These are phyloP conservation scores for Phrynosoma platyrhinos DNA, from an alignment of 2,113 vertebrate genomes.

Conservation along the genomic window DNA sequence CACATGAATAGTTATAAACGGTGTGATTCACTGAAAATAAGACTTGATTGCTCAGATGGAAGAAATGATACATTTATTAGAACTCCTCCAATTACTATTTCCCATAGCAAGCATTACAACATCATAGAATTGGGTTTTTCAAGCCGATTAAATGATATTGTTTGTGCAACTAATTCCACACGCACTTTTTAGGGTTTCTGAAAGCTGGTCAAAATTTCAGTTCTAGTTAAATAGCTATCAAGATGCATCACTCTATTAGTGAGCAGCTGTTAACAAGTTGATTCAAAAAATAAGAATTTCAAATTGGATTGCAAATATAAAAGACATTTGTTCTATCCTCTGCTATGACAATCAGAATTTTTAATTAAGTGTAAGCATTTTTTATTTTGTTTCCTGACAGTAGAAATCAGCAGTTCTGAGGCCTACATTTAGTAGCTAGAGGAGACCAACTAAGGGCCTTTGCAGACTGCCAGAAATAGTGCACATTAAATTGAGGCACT, in stretches of 20 bases:
- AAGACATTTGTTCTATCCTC: neutral
- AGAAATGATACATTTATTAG: conserved; percentile 3
- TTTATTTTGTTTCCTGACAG: neutral
- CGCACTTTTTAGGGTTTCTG: neutral
- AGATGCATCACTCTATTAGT: neutral
- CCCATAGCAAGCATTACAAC: neutral
- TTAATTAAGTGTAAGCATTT: neutral
- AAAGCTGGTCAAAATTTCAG: neutral
- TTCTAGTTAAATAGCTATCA: conserved; percentile 2
- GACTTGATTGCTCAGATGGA: conserved; percentile 18
- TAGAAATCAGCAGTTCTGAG: fast-evolving
- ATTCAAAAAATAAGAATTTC: neutral
- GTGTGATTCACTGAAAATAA: conserved; percentile 30
- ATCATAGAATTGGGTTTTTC: neutral
- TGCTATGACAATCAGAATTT: neutral
- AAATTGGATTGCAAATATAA: neutral
- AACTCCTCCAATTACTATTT: conserved; percentile 14
- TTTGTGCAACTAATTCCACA: neutral
- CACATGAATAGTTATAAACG: conserved; percentile 26
- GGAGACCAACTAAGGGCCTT: too few species aligned
- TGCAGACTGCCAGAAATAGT: too few species aligned
- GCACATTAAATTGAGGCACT: too few species aligned
- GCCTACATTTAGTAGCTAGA: too few species aligned
- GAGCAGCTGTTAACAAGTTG: neutral
- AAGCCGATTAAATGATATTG: neutral